phyloP scores from a whole-genome alignment of 2,797 vertebrate genomes.

The Gymnodraco acuticeps region DNA sequence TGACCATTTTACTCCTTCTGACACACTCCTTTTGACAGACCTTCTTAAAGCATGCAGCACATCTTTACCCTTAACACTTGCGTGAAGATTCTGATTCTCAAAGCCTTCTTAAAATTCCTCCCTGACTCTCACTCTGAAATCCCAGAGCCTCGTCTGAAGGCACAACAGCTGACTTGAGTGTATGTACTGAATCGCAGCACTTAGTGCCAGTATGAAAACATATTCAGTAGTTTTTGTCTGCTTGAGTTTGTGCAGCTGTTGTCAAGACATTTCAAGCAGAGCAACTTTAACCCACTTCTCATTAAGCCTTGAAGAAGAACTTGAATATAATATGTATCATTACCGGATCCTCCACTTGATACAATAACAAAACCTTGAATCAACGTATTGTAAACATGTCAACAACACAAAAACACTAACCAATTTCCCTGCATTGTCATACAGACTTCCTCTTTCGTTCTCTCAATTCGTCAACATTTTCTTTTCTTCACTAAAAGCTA shows the following conservation, averaged over 20 bases:
- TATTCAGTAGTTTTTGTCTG: constrained; percentile 34
- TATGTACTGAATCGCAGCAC: constrained; percentile 4
- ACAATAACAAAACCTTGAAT: not conserved
- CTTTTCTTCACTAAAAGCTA: not conserved
- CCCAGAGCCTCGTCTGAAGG: not conserved
- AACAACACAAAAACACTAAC: not conserved
- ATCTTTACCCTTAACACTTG: not conserved
- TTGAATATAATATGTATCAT: constrained; percentile 9
- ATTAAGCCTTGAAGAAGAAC: constrained; percentile 14
- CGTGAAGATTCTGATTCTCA: constrained; percentile 5
- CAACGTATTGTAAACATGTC: constrained; percentile 4
- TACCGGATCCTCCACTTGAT: not conserved
- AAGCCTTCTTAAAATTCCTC: constrained; percentile 33
- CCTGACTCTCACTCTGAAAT: constrained; percentile 14
- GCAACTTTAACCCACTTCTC: constrained; percentile 21
- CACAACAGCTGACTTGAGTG: not conserved
- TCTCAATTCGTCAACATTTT: not conserved
- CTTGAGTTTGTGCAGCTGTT: constrained; percentile 50
- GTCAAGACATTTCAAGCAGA: constrained; percentile 25
- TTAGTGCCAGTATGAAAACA: constrained; percentile 44
- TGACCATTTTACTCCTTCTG: not conserved
- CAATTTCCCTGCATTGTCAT: fast-evolving
- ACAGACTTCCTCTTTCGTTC: not conserved
- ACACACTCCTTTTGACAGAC: constrained; percentile 12
- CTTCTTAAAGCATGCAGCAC: not conserved